A percentile compares a stretch with the other conserved stretches of the same genome.
phyloP scores from a whole-genome alignment of 2,113 vertebrate genomes.

The Geococcyx californianus region DNA sequence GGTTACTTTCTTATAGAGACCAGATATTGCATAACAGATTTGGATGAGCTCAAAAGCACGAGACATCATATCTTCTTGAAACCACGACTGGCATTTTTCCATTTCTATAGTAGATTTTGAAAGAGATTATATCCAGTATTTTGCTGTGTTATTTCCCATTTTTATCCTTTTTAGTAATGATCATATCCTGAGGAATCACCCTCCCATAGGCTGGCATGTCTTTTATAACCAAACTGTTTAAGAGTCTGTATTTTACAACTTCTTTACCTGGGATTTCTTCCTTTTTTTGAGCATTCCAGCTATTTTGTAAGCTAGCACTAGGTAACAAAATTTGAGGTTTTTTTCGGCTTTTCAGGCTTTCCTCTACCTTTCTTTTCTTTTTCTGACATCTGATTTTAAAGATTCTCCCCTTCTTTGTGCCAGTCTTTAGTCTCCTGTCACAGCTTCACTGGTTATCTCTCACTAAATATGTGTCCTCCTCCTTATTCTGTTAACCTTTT shows the following conservation, averaged over 20 bases:
- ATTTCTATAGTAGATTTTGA: background rate
- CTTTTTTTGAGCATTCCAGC: background rate
- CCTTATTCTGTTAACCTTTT: background rate
- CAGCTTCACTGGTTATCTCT: background rate
- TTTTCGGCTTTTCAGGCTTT: background rate
- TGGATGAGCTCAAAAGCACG: background rate
- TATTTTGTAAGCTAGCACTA: background rate
- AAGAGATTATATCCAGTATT: background rate
- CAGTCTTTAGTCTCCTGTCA: background rate
- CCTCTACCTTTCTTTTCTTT: background rate
- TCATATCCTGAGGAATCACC: background rate
- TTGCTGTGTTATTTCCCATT: background rate
- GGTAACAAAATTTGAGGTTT: background rate
- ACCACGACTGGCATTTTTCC: background rate
- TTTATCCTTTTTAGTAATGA: background rate
- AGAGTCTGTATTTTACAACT: background rate
- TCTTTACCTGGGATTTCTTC: background rate
- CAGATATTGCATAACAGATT: background rate
- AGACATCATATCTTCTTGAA: background rate
- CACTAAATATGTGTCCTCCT: background rate
- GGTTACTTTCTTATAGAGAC: background rate
- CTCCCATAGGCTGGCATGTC: fast-evolving
- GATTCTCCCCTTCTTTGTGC: background rate
- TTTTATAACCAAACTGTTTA: background rate
- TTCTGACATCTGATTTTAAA: background rate